Evolutionary conservation across 1,140 invertebrate species (phyloP).

Genomic region (Trissolcus basalis): DNA sequence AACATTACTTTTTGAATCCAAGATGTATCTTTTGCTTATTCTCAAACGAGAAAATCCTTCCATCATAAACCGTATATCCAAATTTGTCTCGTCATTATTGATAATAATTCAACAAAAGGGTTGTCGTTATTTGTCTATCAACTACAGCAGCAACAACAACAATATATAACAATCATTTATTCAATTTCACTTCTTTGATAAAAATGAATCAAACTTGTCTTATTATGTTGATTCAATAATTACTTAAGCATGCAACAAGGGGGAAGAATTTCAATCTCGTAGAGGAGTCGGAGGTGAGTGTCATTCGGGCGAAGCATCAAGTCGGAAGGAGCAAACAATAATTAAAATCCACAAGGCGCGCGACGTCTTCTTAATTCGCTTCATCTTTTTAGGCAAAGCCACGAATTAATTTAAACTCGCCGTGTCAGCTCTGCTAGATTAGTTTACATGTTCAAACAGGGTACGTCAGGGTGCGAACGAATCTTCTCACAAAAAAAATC

Average conservation of each 20-base stretch:
- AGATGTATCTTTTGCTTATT: conserved; percentile 45
- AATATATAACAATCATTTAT: no score
- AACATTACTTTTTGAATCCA: conserved; percentile 45
- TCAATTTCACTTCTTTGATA: background rate
- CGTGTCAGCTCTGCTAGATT: conserved; percentile 53
- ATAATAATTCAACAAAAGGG: no score
- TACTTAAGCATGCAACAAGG: conserved; percentile 10
- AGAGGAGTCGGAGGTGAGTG: conserved; percentile 1
- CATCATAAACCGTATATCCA: no score
- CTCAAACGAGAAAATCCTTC: conserved; percentile 4
- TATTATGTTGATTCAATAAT: conserved; percentile 27
- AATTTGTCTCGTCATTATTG: no score
- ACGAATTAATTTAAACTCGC: conserved; percentile 57
- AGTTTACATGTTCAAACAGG: conserved; percentile 57
- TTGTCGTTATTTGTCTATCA: no score
- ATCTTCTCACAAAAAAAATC: conserved; percentile 39
- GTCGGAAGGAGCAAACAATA: conserved; percentile 47
- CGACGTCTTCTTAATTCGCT: conserved; percentile 51
- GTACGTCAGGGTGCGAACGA: conserved; percentile 24
- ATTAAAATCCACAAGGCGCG: conserved; percentile 49
- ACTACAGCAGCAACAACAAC: no score
- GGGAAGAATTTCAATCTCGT: conserved; percentile 2
- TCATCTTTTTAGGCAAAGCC: conserved; percentile 54
- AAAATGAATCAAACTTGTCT: background rate
- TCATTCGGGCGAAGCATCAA: conserved; percentile 29